Percentiles rank a stretch among this genome's conserved stretches.
phyloP scores from a whole-genome alignment of 2,113 vertebrate species.

The Vireo altiloquus region DNA sequence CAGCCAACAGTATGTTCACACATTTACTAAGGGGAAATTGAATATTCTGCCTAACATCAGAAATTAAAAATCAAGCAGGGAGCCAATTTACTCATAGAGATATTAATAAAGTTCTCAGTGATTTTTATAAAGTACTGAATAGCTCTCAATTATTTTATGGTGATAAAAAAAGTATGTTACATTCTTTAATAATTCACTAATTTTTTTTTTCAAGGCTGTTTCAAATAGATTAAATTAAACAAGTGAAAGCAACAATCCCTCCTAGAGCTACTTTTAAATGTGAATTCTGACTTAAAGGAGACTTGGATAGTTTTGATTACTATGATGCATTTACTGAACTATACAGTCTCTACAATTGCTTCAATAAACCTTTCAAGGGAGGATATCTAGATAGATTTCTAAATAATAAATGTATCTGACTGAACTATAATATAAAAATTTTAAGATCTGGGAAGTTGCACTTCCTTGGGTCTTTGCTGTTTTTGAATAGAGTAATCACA shows the following conservation, averaged over 20 bases:
- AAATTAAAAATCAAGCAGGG: slow-evolving; percentile 65
- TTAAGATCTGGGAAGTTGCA: neutral
- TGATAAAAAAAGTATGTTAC: neutral
- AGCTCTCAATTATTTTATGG: neutral
- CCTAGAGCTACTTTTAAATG: neutral
- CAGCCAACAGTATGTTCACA: slow-evolving; percentile 38
- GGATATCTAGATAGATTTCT: neutral
- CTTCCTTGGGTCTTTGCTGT: neutral
- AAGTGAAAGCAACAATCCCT: neutral
- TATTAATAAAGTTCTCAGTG: slow-evolving; percentile 51
- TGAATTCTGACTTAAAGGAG: slow-evolving; percentile 12
- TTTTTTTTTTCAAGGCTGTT: neutral
- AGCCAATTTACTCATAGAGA: slow-evolving; percentile 37
- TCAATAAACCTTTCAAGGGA: neutral
- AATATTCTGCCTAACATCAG: slow-evolving; percentile 46
- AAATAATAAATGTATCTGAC: slow-evolving; percentile 3
- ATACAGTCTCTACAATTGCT: neutral
- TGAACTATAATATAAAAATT: neutral
- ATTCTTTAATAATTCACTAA: neutral
- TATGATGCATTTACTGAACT: neutral
- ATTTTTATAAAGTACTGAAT: slow-evolving; percentile 36
- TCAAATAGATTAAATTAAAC: slow-evolving; percentile 42
- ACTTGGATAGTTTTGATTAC: slow-evolving; percentile 7
- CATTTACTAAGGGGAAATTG: slow-evolving; percentile 31
- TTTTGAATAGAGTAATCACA: neutral